phyloP scores from a whole-genome alignment of 2,888 invertebrate genomes.

The Drosophila setosimentum region DNA sequence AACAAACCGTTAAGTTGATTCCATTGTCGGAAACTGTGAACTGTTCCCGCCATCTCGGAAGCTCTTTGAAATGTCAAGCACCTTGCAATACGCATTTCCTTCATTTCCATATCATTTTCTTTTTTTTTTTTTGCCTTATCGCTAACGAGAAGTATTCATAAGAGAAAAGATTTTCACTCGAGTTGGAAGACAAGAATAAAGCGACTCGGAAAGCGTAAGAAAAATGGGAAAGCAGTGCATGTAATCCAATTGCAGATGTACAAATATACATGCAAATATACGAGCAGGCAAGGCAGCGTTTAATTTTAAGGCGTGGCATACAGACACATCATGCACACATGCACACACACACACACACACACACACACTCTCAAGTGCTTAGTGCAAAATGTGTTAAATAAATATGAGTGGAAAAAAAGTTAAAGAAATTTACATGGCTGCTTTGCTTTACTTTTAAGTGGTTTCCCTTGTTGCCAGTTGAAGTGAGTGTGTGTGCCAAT shows the following conservation, averaged over 20 bases:
- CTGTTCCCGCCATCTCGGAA: slow-evolving; percentile 1
- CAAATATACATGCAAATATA: slow-evolving; percentile 50
- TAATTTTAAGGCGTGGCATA: slow-evolving; percentile 65
- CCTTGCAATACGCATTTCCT: slow-evolving; percentile 32
- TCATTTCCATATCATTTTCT: slow-evolving; percentile 2
- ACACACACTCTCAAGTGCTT: slow-evolving; percentile 15
- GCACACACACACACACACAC: slow-evolving; percentile 20
- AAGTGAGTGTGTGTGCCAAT: slow-evolving; percentile 22
- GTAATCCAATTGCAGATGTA: slow-evolving; percentile 70
- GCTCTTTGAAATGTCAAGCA: slow-evolving; percentile 46
- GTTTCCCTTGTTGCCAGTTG: slow-evolving; percentile 69
- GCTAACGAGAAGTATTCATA: slow-evolving; percentile 61
- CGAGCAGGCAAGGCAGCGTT: slow-evolving; percentile 48
- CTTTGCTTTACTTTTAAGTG: slow-evolving; percentile 74
- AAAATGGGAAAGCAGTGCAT: slow-evolving; percentile 57
- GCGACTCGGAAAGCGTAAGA: slow-evolving; percentile 26
- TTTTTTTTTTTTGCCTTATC: neutral
- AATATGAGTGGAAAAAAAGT: slow-evolving; percentile 64
- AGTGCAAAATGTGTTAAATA: slow-evolving; percentile 71
- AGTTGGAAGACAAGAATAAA: slow-evolving; percentile 28
- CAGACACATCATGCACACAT: slow-evolving; percentile 19
- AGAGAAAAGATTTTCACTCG: slow-evolving; percentile 47
- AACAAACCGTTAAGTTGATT: slow-evolving; percentile 18
- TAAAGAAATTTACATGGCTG: slow-evolving; percentile 71
- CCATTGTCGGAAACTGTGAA: slow-evolving; percentile 30